These are phyloP conservation scores for Onychomys arenicola DNA, from an alignment of 2,797 vertebrate species.

Conservation along the genomic window DNA sequence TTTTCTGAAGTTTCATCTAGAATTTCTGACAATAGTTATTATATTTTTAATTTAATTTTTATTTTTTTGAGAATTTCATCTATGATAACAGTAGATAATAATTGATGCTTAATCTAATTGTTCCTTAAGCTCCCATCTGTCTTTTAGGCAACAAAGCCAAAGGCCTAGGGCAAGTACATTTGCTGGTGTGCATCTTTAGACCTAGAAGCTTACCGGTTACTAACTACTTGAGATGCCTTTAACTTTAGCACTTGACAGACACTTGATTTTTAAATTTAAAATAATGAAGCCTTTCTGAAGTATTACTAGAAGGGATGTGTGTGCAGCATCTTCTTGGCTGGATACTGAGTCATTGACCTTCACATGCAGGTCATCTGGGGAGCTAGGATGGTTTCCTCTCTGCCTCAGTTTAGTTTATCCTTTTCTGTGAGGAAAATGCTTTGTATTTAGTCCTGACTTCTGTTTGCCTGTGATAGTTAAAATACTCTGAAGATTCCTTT, in stretches of 20 bases:
- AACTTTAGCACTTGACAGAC: neutral
- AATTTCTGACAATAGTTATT: slow-evolving; percentile 5
- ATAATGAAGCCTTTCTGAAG: slow-evolving; percentile 15
- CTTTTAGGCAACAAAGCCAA: neutral
- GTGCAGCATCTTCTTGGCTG: neutral
- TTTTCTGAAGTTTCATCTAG: neutral
- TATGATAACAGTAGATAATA: neutral
- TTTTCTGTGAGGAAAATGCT: neutral
- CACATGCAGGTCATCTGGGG: neutral
- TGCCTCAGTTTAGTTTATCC: neutral
- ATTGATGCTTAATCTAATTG: neutral
- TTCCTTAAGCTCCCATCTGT: slow-evolving; percentile 16
- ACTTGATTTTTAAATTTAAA: slow-evolving; percentile 26
- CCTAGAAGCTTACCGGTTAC: neutral
- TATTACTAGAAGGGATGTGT: neutral
- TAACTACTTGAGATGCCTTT: neutral
- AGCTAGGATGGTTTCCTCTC: neutral
- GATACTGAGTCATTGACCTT: neutral
- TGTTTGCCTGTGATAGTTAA: neutral
- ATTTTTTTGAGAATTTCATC: neutral
- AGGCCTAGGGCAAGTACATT: neutral
- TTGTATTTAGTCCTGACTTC: neutral
- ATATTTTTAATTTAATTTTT: neutral
- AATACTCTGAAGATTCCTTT: slow-evolving; percentile 28
- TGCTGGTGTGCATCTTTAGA: no score